Evolutionary conservation across 2,888 invertebrate genomes (phyloP).

Genomic region (Dorcus parallelipipedus): DNA sequence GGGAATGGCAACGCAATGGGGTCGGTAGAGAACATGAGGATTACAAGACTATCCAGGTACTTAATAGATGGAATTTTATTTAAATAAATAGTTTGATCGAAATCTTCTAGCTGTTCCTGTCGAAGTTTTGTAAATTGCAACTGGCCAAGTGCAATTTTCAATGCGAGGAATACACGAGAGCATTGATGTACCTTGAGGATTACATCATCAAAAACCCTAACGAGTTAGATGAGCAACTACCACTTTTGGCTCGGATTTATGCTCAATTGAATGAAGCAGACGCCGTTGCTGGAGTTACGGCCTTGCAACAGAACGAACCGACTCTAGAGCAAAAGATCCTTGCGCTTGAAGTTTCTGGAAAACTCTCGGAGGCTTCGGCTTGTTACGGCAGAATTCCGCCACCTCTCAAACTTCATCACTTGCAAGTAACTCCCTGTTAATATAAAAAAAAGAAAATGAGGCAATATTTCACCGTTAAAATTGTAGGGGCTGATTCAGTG

Average conservation of each 20-base stretch:
- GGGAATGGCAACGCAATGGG: constrained; percentile 46
- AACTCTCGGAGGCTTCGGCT: constrained; percentile 78
- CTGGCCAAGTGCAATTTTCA: constrained; percentile 72
- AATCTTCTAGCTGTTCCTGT: constrained; percentile 12
- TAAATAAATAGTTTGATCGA: not conserved
- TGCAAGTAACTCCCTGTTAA: constrained; percentile 36
- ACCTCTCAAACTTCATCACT: constrained; percentile 46
- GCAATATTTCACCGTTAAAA: not conserved
- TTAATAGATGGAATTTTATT: not conserved
- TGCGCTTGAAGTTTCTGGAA: constrained; percentile 80
- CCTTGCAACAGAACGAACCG: constrained; percentile 71
- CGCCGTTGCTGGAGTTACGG: constrained; percentile 78
- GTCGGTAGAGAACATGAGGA: constrained; percentile 32
- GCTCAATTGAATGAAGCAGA: constrained; percentile 87
- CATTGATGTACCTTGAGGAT: constrained; percentile 71
- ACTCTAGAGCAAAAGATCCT: constrained; percentile 79
- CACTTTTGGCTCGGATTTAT: constrained; percentile 72
- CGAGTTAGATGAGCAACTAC: constrained; percentile 58
- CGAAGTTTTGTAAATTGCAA: constrained; percentile 59
- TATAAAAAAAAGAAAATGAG: no score
- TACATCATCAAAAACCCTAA: constrained; percentile 61
- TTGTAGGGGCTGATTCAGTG: constrained; percentile 79
- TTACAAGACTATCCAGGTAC: constrained; percentile 33
- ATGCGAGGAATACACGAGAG: constrained; percentile 71
- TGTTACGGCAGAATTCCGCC: constrained; percentile 81